Evolutionary conservation across 2,113 vertebrate species (phyloP), one percentile per base, ranked within the genome.

Genomic region (Tretioscincus oriximinensis): DNA sequence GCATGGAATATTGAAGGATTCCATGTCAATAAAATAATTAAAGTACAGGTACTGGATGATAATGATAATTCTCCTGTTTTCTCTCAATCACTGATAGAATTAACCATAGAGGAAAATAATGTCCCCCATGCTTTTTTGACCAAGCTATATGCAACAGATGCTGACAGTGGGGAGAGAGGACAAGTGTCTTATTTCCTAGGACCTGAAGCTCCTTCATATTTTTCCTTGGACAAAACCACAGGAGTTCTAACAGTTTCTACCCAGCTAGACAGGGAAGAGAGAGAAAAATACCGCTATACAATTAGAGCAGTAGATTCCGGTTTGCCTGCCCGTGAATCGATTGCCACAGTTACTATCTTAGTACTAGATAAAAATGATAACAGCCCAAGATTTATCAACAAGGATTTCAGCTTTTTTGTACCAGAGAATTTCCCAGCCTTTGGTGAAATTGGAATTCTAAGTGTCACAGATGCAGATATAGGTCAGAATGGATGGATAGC

Each of bases 331-430:
- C 96, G 91, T 86, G 98, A 99, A 94, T 96, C 97, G 0, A 94
- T 98, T 69, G 97, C 97, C 73, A 99, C 98, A 0, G 96, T 99
- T 72, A 91, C 96, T 63, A 91, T 99, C 84, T 98, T 95, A 0
- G 97, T 99, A 5, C 86, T 96, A 89, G 98, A 99, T 92, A 97
- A 97, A 93, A 99, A 99, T 73, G 98, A 99, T 94, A 99, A 99
- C 92, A 98, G 96, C 74, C 98, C 98, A 6, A 95, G 97, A 73
- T 99, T 99, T 90, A 99, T 99, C 93, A 98, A 99, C 89, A 99
- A 98, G 88, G 98, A 99, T 89, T 99, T 99, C 88, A 99, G 97
- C 26, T 99, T 99, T 93, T 99, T 99, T 2, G 96, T 99, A 31
- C 97, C 98, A 1, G 98, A 99, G 93, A 99, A 99, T 90, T 98